Conservation (phyloP, 1,140 invertebrate species). For the Lepidotrigona ventralis region DNA sequence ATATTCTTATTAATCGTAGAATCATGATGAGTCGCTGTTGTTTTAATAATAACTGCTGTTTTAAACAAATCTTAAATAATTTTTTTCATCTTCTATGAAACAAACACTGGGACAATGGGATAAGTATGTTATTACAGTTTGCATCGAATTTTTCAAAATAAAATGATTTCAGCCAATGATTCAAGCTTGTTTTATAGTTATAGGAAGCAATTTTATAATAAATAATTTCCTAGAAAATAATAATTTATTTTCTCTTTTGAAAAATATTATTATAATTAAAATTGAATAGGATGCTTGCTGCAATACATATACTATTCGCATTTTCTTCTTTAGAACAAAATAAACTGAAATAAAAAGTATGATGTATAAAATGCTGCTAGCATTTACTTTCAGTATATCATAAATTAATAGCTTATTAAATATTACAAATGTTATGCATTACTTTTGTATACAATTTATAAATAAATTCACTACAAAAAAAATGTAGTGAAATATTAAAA, state of each 20-base stretch:
- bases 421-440: background rate
- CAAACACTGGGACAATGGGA: slow-evolving; percentile 73
- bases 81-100: slow-evolving; percentile 49
- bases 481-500: slow-evolving; percentile 10
- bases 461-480: background rate
- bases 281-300: slow-evolving; percentile 21
- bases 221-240: background rate
- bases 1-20: slow-evolving; percentile 54
- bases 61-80: slow-evolving; percentile 24
- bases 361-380: slow-evolving; percentile 25
- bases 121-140: slow-evolving; percentile 23
- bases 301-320: slow-evolving; percentile 20
- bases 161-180: background rate
- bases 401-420: background rate
- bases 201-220: background rate
- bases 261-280: slow-evolving; percentile 1
- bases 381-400: background rate
- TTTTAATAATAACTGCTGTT: slow-evolving; percentile 32
- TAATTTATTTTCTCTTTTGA: background rate
- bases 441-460: background rate
- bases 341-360: slow-evolving; percentile 2
- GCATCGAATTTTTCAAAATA: slow-evolving; percentile 24
- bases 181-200: background rate
- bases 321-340: slow-evolving; percentile 1
- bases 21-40: slow-evolving; percentile 41